Evolutionary conservation across 2,113 vertebrate species (phyloP).

Genomic region (Ariopsis seemanni): DNA sequence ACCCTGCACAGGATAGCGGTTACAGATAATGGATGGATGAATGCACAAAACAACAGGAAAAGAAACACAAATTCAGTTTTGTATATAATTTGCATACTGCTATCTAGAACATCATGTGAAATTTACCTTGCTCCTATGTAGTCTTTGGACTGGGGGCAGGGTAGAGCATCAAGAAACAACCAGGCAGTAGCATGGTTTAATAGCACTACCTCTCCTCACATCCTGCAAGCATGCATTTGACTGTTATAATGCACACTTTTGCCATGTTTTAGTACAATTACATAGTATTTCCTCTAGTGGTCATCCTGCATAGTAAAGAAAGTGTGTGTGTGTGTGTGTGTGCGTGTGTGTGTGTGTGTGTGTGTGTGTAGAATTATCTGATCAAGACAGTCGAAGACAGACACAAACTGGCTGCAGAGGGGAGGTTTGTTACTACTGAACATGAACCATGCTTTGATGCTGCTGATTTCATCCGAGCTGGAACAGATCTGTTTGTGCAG

Average conservation of each 20-base stretch:
- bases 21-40: no score
- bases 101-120: background rate
- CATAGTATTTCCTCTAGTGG: background rate
- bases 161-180: background rate
- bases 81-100: background rate
- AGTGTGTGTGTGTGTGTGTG: background rate
- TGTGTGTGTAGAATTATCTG: constrained; percentile 82
- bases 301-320: background rate
- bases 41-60: no score
- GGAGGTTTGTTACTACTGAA: constrained; percentile 98
- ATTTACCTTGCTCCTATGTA: background rate
- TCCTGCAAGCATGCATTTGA: background rate
- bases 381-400: constrained; percentile 92
- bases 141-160: background rate
- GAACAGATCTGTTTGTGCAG: constrained; percentile 94
- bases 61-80: background rate
- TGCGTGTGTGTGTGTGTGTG: constrained; percentile 3
- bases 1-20: no score
- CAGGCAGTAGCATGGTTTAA: background rate
- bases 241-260: background rate
- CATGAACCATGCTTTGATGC: constrained; percentile 97
- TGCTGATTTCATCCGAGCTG: constrained; percentile 97
- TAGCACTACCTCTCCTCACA: background rate
- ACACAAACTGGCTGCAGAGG: constrained; percentile 90
- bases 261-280: background rate